phyloP scores from a whole-genome alignment of 2,888 invertebrate genomes.

The Lasioglossum leucozonium region DNA sequence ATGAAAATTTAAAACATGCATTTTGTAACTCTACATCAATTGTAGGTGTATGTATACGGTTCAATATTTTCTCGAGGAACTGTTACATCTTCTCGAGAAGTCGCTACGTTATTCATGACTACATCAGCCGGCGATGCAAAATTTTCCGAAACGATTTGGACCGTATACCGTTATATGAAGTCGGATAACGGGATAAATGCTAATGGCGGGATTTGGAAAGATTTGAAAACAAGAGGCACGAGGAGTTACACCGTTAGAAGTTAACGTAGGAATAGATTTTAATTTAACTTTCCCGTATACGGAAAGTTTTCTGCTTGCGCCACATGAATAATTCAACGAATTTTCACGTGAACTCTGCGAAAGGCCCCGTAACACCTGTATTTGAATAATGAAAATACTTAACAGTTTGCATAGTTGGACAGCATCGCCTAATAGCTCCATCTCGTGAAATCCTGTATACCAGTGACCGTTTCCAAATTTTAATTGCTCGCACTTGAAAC shows the following conservation, averaged over 20 bases:
- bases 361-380: conserved; percentile 36
- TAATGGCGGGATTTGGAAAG: conserved; percentile 27
- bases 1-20: too few species aligned
- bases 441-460: neutral
- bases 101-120: conserved; percentile 1
- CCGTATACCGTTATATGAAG: neutral
- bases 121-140: neutral
- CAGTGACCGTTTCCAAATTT: neutral
- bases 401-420: conserved; percentile 37
- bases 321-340: conserved; percentile 62
- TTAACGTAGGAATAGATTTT: conserved; percentile 58
- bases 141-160: neutral
- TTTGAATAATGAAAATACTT: conserved; percentile 60
- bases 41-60: too few species aligned
- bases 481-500: neutral
- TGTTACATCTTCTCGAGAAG: neutral
- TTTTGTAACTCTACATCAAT: too few species aligned
- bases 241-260: conserved; percentile 43
- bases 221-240: conserved; percentile 8
- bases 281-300: conserved; percentile 61
- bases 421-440: conserved; percentile 31
- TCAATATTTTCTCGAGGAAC: neutral
- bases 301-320: conserved; percentile 49
- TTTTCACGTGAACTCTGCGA: conserved; percentile 42
- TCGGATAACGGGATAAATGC: conserved; percentile 20